These are phyloP conservation scores for Taxidea taxus DNA, from an alignment of 2,113 vertebrate genomes.

Conservation along the genomic window DNA sequence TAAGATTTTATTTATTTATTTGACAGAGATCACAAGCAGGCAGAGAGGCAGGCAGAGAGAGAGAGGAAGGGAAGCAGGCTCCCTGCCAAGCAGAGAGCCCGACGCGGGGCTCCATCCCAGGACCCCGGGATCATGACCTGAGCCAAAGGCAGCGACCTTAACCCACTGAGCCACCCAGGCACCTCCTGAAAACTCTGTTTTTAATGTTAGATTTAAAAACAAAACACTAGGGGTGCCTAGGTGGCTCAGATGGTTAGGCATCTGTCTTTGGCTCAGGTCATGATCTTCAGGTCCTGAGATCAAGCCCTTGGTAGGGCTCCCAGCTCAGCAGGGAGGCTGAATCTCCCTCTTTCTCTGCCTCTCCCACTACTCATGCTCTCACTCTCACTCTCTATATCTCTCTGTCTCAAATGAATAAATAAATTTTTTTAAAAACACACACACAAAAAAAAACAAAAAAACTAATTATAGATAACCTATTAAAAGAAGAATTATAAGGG, in stretches of 20 bases:
- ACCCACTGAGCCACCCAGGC: too few species aligned
- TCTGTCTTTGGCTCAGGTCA: background rate
- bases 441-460: background rate
- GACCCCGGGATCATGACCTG: too few species aligned
- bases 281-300: background rate
- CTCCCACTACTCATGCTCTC: background rate
- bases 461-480: background rate
- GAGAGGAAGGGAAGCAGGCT: too few species aligned
- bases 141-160: too few species aligned
- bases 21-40: too few species aligned
- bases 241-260: background rate
- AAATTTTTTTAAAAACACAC: background rate
- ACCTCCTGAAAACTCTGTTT: background rate
- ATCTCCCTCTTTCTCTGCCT: background rate
- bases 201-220: conserved; percentile 23
- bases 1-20: too few species aligned
- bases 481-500: background rate
- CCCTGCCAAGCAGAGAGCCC: too few species aligned
- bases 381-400: background rate
- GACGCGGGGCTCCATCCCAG: too few species aligned
- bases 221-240: background rate
- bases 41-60: too few species aligned
- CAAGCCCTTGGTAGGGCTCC: background rate
- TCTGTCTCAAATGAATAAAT: background rate
- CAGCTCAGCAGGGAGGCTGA: background rate